Base-by-base conservation (phyloP, 2,113 vertebrate genomes). In the Etheostoma cragini region DNA sequence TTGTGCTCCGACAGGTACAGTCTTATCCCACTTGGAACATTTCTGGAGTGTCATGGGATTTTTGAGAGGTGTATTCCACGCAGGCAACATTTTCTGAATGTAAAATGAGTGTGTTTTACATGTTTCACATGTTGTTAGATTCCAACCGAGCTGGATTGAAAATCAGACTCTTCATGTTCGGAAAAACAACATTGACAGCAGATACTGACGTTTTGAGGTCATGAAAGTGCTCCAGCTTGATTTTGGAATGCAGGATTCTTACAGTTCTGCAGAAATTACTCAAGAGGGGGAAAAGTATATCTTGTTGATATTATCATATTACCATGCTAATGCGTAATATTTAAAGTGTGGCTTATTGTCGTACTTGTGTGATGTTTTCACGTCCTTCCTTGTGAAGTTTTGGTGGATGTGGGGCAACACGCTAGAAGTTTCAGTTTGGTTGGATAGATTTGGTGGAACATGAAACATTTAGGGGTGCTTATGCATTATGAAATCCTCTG, bases 1-100 rank as follows among this genome's bases (percentile, higher is more conserved):
- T 99, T 0, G 94, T 99, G 87, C 93, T 97, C 2, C 94, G 62
- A 75, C 90, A 91, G 91, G 90, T 90, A 85, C 46, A 16, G 13
- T 8, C 2, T 8, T 46, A 19, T 19, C 38, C 15, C 1, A 24
- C 8, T 50, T 6, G 1, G 12, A 54, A 46, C 26, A 6, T 10
- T 17, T 57, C 24, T 33, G 21, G 50, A 46, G 54, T 54, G 56
- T 46, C 50, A 30, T 50, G 53, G 26, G 11, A 14, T 49, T 35
- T 10, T 10, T n/a, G 70, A 49, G 45, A 8, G 13, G 3, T n/a
- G 17, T 45, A 58, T 21, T 46, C 24, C 17, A 17, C 2, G 8
- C 19, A 22, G 56, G 45, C 6, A 35, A 45, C 1, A 8, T n/a
- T 67, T 19, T 54, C 10, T 12, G 15, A 6, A 2, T 15, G 19